Conservation (phyloP, 2,888 invertebrate genomes). For the Tridacna gigas region DNA sequence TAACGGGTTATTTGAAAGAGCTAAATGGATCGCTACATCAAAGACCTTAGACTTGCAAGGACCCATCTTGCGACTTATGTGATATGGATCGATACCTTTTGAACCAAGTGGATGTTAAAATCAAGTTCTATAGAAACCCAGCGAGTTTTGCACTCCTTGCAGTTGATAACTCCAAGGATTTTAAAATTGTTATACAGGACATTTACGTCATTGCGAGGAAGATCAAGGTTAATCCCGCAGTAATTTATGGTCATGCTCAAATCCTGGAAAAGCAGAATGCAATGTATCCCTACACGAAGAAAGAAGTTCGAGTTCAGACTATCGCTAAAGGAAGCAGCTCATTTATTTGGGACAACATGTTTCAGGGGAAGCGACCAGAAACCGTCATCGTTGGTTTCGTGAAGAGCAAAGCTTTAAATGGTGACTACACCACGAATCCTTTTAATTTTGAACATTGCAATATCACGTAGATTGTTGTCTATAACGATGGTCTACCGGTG, state of each 20-base stretch:
- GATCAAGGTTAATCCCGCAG: slow-evolving; percentile 27
- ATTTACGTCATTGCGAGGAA: slow-evolving; percentile 34
- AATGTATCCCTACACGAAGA: slow-evolving; percentile 31
- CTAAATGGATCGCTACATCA: slow-evolving; percentile 16
- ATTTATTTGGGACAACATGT: slow-evolving; percentile 25
- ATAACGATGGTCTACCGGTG: slow-evolving; percentile 25
- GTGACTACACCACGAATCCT: slow-evolving; percentile 12
- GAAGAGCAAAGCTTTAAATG: slow-evolving; percentile 30
- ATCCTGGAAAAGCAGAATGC: slow-evolving; percentile 36
- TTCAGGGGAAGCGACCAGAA: slow-evolving; percentile 26
- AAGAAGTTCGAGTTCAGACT: slow-evolving; percentile 33
- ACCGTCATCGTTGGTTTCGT: slow-evolving; percentile 35
- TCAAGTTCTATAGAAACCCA: slow-evolving; percentile 11
- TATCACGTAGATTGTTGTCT: slow-evolving; percentile 16
- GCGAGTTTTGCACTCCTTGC: slow-evolving; percentile 19
- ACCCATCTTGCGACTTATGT: slow-evolving; percentile 36
- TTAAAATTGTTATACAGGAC: slow-evolving; percentile 15
- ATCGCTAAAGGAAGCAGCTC: slow-evolving; percentile 26
- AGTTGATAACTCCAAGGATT: slow-evolving; percentile 11
- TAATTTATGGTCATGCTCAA: slow-evolving; percentile 34
- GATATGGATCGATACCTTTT: slow-evolving; percentile 41
- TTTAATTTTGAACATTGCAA: slow-evolving; percentile 11
- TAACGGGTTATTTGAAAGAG: slow-evolving; percentile 28
- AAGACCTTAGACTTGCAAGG: slow-evolving; percentile 32
- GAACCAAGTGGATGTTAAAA: slow-evolving; percentile 39